Evolutionary conservation across 1,140 invertebrate species (phyloP).

Genomic region (Diachasmimorpha longicaudata): DNA sequence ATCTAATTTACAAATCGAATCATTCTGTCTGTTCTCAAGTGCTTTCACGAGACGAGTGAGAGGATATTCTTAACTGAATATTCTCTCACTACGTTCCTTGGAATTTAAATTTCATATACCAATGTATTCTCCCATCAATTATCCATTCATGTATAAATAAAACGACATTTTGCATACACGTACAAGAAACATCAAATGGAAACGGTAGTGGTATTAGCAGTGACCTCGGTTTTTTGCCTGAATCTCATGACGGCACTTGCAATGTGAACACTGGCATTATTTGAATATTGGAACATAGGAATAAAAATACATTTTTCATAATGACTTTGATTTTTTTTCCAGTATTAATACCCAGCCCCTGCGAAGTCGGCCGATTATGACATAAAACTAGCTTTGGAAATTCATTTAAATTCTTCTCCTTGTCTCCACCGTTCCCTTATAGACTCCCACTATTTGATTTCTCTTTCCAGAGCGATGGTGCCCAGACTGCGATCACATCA

Average conservation of each 20-base stretch:
- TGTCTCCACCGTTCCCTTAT: conserved; percentile 22
- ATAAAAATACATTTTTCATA: conserved; percentile 26
- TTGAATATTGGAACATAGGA: conserved; percentile 40
- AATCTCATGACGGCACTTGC: conserved; percentile 47
- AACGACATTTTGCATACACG: not conserved
- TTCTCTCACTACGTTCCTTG: too few relatives aligned
- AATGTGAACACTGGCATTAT: conserved; percentile 50
- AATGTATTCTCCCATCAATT: not conserved
- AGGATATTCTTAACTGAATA: not conserved
- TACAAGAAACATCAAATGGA: conserved; percentile 1
- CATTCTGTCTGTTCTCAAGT: not conserved
- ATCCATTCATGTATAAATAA: not conserved
- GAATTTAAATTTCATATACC: not conserved
- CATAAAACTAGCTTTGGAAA: conserved; percentile 47
- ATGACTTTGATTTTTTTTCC: conserved; percentile 50
- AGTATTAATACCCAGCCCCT: conserved; percentile 50
- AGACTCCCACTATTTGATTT: conserved; percentile 4
- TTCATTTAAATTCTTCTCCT: conserved; percentile 8
- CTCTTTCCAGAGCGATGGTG: not conserved
- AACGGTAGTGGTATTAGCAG: conserved; percentile 5
- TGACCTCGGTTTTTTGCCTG: conserved; percentile 20
- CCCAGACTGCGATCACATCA: conserved; percentile 4
- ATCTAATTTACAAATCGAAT: not conserved
- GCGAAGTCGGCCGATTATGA: conserved; percentile 47
- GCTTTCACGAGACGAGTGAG: too few relatives aligned